Conservation (phyloP, 2,113 vertebrate species). For the Dromas ardeola region DNA sequence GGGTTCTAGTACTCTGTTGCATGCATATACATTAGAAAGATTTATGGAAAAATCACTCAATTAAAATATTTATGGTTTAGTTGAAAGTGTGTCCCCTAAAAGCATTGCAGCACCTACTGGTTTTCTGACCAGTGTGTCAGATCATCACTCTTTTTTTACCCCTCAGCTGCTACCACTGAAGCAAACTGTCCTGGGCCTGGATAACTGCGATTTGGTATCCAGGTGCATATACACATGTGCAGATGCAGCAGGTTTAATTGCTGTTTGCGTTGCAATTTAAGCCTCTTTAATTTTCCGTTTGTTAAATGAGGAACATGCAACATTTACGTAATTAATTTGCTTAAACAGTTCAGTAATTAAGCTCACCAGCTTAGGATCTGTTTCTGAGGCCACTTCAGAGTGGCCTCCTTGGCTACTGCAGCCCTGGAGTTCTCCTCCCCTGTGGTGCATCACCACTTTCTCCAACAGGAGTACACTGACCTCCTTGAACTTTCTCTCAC, state of each 20-base stretch:
- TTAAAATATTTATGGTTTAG: background rate
- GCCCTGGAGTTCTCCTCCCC: background rate
- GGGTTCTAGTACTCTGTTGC: background rate
- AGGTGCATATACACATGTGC: conserved; percentile 9
- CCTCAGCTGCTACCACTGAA: background rate
- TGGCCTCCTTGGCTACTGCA: background rate
- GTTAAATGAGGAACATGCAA: conserved; percentile 23
- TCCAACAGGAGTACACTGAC: background rate
- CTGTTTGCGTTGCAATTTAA: conserved; percentile 49
- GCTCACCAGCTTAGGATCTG: background rate
- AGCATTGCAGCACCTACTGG: background rate
- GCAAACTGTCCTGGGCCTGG: background rate
- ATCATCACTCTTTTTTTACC: background rate
- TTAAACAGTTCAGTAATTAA: conserved; percentile 9
- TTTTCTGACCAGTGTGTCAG: background rate
- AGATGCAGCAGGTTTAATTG: conserved; percentile 43
- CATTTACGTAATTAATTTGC: conserved; percentile 35
- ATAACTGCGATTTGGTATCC: background rate
- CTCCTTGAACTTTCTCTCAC: background rate
- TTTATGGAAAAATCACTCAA: background rate
- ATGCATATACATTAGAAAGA: background rate
- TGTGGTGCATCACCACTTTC: background rate
- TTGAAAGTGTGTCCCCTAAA: background rate
- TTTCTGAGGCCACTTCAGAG: background rate
- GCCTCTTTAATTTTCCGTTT: conserved; percentile 36